These are phyloP conservation scores for Miichthys miiuy DNA, from an alignment of 2,797 vertebrate species.

Conservation along the genomic window DNA sequence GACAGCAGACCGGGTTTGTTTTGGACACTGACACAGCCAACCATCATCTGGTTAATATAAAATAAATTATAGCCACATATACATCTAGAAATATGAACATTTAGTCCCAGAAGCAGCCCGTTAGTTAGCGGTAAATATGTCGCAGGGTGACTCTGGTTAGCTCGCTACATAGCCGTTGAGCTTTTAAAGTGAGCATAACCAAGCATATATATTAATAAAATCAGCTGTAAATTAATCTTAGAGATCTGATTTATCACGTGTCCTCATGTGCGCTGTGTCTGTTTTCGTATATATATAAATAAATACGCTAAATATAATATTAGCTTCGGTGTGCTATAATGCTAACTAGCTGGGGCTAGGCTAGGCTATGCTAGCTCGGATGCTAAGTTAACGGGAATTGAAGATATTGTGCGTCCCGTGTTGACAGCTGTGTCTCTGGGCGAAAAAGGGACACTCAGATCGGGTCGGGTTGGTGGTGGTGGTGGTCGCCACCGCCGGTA, in stretches of 20 bases:
- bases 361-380: no score
- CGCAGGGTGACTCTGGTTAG: rapidly evolving
- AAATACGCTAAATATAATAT: not conserved
- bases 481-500: not conserved
- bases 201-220: no score
- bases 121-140: not conserved
- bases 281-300: not conserved
- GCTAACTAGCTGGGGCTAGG: not conserved
- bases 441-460: constrained; percentile 9
- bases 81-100: not conserved
- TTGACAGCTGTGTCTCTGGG: constrained; percentile 28
- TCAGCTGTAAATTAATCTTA: not conserved
- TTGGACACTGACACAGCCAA: constrained; percentile 10
- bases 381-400: not conserved
- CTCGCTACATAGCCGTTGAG: not conserved
- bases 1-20: no score
- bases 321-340: not conserved
- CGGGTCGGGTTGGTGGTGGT: not conserved
- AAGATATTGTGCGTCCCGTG: not conserved
- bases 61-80: not conserved
- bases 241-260: rapidly evolving
- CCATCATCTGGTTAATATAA: constrained; percentile 2
- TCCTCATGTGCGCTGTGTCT: not conserved
- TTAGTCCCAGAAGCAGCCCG: rapidly evolving
- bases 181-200: no score